These are phyloP conservation scores for Orthosia cruda DNA, from an alignment of 2,888 invertebrate genomes.

Conservation along the genomic window DNA sequence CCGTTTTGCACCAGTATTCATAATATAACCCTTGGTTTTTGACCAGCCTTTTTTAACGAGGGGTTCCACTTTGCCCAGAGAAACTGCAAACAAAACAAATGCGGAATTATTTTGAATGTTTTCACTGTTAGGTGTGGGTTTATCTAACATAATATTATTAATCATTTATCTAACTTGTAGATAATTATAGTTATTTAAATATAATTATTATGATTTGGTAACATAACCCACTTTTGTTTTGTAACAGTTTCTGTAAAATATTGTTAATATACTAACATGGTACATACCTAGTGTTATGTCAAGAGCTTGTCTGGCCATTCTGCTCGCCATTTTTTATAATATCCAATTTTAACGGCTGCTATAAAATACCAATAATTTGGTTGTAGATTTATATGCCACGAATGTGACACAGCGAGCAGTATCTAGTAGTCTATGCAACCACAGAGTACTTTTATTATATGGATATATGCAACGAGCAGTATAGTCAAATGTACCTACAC, in stretches of 20 bases:
- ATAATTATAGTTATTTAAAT: neutral
- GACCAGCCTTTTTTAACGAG: slow-evolving; percentile 79
- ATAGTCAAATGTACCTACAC: no score
- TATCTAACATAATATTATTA: slow-evolving; percentile 23
- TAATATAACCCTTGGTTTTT: slow-evolving; percentile 74
- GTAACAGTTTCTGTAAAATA: slow-evolving; percentile 80
- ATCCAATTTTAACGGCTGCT: slow-evolving; percentile 6
- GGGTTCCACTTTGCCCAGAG: slow-evolving; percentile 81
- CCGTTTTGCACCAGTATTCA: slow-evolving; percentile 74
- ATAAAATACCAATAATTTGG: slow-evolving; percentile 37
- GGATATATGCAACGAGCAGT: no score
- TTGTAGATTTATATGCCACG: slow-evolving; percentile 5
- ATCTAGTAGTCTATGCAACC: no score
- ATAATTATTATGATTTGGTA: slow-evolving; percentile 10
- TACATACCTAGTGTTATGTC: slow-evolving; percentile 83
- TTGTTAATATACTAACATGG: slow-evolving; percentile 5
- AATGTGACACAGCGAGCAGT: neutral
- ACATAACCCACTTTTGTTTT: slow-evolving; percentile 80
- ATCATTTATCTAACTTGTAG: neutral
- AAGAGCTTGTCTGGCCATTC: slow-evolving; percentile 76
- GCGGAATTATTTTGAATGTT: slow-evolving; percentile 55
- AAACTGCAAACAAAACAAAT: slow-evolving; percentile 87
- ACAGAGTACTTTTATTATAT: no score
- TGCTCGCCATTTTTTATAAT: slow-evolving; percentile 76
- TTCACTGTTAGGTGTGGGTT: slow-evolving; percentile 3